Evolutionary conservation across 2,888 invertebrate genomes (phyloP).

Genomic region (Odontomyia ornata): DNA sequence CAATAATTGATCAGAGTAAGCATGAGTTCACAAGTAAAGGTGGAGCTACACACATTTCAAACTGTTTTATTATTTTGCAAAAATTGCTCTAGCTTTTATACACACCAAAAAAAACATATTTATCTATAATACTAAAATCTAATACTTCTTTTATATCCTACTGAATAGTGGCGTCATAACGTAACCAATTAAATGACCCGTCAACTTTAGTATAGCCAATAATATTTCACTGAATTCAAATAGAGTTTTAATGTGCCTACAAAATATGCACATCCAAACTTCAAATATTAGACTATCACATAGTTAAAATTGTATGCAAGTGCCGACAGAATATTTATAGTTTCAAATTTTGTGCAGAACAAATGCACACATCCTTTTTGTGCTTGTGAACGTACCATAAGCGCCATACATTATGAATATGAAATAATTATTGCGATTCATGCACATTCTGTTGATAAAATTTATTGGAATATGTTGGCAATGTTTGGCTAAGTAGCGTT

Average conservation of each 20-base stretch:
- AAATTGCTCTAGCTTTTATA: too few species aligned
- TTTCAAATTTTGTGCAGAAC: not conserved
- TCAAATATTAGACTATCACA: constrained; percentile 1
- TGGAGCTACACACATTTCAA: too few species aligned
- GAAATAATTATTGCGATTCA: too few species aligned
- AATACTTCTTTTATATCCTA: too few species aligned
- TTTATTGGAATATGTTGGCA: too few species aligned
- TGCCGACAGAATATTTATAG: not conserved
- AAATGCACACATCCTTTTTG: not conserved
- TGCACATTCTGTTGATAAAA: too few species aligned
- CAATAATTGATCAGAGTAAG: too few species aligned
- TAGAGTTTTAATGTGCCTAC: constrained; percentile 4
- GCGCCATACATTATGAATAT: too few species aligned
- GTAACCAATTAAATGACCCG: constrained; percentile 15
- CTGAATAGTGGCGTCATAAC: not conserved
- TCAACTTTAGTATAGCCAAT: not conserved
- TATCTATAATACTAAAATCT: not conserved
- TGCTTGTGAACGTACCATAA: not conserved
- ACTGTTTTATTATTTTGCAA: too few species aligned
- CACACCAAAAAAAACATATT: too few species aligned
- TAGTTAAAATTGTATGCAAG: not conserved
- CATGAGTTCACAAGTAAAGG: too few species aligned
- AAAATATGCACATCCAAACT: not conserved
- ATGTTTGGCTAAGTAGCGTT: too few species aligned
- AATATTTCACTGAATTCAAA: not conserved